Evolutionary conservation across 2,888 invertebrate species (phyloP).

Genomic region (Linnaemya vulpina): DNA sequence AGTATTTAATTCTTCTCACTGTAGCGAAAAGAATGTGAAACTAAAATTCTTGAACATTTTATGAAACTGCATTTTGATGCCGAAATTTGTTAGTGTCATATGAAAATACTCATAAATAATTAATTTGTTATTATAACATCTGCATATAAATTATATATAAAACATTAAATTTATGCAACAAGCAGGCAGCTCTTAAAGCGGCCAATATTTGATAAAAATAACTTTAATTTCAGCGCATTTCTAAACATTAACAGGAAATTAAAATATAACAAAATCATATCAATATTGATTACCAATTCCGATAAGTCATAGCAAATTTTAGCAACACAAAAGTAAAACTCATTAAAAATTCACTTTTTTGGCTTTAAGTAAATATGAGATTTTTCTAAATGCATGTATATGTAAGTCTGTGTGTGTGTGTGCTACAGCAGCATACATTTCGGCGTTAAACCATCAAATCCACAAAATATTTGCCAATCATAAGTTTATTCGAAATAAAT

Average conservation of each 20-base stretch:
- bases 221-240: not conserved
- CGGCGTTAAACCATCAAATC: conserved; percentile 21
- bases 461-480: conserved; percentile 30
- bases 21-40: not conserved
- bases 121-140: not conserved
- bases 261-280: no score
- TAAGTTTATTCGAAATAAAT: not conserved
- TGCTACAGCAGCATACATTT: not conserved
- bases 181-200: no score
- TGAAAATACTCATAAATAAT: conserved; percentile 9
- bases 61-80: not conserved
- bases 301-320: not conserved
- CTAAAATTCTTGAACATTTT: not conserved
- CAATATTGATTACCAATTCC: not conserved
- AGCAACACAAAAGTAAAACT: not conserved
- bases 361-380: not conserved
- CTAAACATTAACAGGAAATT: no score
- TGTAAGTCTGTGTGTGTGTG: not conserved
- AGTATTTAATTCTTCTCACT: not conserved
- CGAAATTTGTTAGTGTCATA: not conserved
- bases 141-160: conserved; percentile 3
- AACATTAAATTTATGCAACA: not conserved
- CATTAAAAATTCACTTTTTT: conserved; percentile 18
- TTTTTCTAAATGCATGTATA: not conserved
- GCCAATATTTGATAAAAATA: no score